Base-by-base conservation (phyloP, 2,797 vertebrate genomes). In the Oryzias dopingdopingensis region DNA sequence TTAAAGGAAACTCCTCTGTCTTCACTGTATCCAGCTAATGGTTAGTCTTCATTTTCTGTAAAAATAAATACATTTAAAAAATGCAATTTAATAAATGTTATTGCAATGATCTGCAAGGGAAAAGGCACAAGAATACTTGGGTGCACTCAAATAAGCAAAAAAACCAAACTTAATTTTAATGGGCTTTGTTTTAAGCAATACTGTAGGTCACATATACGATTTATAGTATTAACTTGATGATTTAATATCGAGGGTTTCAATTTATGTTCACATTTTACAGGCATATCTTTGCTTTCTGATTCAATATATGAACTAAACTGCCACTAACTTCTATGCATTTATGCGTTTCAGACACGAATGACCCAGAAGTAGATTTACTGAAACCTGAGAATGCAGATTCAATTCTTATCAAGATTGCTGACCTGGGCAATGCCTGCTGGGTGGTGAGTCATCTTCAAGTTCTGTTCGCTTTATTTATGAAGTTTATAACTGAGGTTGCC, bases 351-450 rank as follows among this genome's bases (percentile, higher is more conserved):
- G 89, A 62, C 7, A 7, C 45, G 7, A 23, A 26, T 57, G 82
- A 86, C 15, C 59, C 75, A 1, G 80, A 91, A 85, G 86, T 87
- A 74, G 95, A 97, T 85, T 92, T 94, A n/a, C 91, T 98, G 73
- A 94, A 95, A 65, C 91, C 95, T 58, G 90, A 92, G 77, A 96
- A 96, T 85, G 94, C 96, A 74, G 93, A 96, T 71, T 92, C 94
- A 72, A 92, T 98, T 70, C 86, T 89, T 70, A 93, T 97, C 79
- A 98, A 97, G 90, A 95, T 98, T 62, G 96, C 96, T 47, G 96
- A 98, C 77, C 91, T 98, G 62, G 96, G 96, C 59, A 98, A 98
- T 18, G 95, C 96, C 74, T 98, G 96, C 81, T 98, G 96, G 96
- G 94, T 97, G 92, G 96, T 97, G 89, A 96, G 95, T 93, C 17